phyloP scores from a whole-genome alignment of 2,113 vertebrate genomes.

The Phyllostomus hastatus region DNA sequence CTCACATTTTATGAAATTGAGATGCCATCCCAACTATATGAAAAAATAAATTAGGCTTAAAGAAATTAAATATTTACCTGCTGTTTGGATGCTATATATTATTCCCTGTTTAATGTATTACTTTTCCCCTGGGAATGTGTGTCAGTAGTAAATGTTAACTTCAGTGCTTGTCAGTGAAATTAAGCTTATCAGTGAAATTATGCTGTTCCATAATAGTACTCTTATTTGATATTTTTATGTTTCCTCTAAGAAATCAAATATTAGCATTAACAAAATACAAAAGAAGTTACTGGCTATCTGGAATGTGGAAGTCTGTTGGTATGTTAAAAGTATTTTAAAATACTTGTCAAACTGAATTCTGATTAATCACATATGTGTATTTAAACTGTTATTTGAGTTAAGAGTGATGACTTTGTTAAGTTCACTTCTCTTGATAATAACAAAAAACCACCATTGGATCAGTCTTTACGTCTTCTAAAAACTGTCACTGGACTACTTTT shows the following conservation, averaged over 20 bases:
- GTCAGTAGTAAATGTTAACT: background rate
- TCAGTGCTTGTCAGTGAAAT: background rate
- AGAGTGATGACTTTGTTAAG: background rate
- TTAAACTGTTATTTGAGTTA: background rate
- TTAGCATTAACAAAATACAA: background rate
- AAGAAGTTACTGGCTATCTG: background rate
- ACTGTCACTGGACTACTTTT: background rate
- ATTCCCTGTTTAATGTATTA: background rate
- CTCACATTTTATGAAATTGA: background rate
- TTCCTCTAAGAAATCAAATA: background rate
- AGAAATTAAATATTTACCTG: conserved; percentile 5
- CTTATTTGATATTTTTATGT: background rate
- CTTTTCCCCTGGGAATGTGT: background rate
- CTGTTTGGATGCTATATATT: background rate
- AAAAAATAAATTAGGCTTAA: background rate
- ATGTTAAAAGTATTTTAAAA: background rate
- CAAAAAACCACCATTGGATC: background rate
- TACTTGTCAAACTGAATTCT: conserved; percentile 21
- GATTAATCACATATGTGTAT: background rate
- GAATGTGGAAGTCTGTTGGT: background rate
- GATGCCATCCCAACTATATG: background rate
- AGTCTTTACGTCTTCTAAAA: background rate
- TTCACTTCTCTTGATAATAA: background rate
- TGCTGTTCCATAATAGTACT: background rate
- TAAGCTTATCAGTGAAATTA: background rate